Percentiles rank a stretch among this genome's conserved stretches.
These are phyloP conservation scores for Lithophane leautieri DNA, from an alignment of 2,888 invertebrate genomes.

Conservation along the genomic window DNA sequence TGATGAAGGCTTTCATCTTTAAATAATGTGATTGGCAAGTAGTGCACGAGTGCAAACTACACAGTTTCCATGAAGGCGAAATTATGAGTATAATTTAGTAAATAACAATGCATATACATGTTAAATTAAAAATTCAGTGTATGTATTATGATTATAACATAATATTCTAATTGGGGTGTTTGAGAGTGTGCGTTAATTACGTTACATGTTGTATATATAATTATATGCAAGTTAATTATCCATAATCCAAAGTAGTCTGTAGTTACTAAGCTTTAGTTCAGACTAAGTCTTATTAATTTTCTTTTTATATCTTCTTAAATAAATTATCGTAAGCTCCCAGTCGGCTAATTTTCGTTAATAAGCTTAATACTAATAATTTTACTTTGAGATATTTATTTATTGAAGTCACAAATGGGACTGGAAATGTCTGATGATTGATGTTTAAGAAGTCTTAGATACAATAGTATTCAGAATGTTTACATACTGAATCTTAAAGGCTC, in stretches of 20 bases:
- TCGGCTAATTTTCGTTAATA: neutral
- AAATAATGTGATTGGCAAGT: too few relatives aligned
- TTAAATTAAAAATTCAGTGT: too few relatives aligned
- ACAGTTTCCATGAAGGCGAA: too few relatives aligned
- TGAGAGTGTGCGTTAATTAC: too few relatives aligned
- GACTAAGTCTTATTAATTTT: neutral
- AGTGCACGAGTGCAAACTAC: too few relatives aligned
- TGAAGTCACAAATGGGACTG: neutral
- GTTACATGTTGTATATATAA: too few relatives aligned
- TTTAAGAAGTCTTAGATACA: neutral
- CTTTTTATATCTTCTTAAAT: neutral
- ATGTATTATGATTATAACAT: too few relatives aligned
- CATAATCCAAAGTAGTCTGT: neutral
- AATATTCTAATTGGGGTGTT: too few relatives aligned
- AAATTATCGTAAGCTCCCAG: neutral
- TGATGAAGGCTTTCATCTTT: too few relatives aligned
- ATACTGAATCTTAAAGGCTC: neutral
- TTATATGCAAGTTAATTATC: neutral
- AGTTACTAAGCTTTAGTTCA: neutral
- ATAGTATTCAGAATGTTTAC: neutral
- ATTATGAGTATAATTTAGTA: too few relatives aligned
- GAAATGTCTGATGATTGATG: neutral
- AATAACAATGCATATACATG: too few relatives aligned
- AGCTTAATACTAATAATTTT: neutral
- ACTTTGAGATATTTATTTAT: neutral